Evolutionary conservation across 2,888 invertebrate species (phyloP).

Genomic region (Atethmia centrago): DNA sequence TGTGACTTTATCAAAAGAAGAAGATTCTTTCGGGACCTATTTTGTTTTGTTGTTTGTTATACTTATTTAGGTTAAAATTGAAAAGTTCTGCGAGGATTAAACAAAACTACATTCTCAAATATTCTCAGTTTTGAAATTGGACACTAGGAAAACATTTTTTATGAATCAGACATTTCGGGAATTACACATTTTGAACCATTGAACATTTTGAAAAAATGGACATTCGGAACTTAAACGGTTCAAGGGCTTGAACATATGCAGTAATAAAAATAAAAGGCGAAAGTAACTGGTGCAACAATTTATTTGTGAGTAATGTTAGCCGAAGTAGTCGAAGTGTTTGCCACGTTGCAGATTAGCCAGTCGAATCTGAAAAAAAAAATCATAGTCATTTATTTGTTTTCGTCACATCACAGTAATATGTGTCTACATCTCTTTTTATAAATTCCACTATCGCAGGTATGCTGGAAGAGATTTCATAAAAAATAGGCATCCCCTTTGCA

Average conservation of each 20-base stretch:
- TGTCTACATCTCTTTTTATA: background rate
- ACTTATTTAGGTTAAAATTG: too few species aligned
- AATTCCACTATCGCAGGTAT: background rate
- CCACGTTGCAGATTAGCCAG: constrained; percentile 21
- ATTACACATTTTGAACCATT: background rate
- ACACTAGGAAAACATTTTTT: background rate
- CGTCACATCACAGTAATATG: background rate
- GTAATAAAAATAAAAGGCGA: constrained; percentile 6
- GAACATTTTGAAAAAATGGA: background rate
- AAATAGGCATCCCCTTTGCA: too few species aligned
- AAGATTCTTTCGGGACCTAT: too few species aligned
- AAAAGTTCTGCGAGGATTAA: background rate
- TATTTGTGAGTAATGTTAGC: constrained; percentile 42
- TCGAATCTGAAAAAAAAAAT: constrained; percentile 46
- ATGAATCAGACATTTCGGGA: background rate
- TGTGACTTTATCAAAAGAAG: too few species aligned
- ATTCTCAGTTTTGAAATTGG: background rate
- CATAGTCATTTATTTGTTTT: background rate
- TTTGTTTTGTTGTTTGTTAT: too few species aligned
- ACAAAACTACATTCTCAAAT: background rate
- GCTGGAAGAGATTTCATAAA: background rate
- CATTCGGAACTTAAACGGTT: background rate
- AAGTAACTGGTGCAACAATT: constrained; percentile 35
- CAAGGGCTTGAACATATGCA: background rate
- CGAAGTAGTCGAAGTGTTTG: constrained; percentile 12